These are phyloP conservation scores for Galagoides demidoff DNA, from an alignment of 2,797 vertebrate genomes.

Conservation along the genomic window DNA sequence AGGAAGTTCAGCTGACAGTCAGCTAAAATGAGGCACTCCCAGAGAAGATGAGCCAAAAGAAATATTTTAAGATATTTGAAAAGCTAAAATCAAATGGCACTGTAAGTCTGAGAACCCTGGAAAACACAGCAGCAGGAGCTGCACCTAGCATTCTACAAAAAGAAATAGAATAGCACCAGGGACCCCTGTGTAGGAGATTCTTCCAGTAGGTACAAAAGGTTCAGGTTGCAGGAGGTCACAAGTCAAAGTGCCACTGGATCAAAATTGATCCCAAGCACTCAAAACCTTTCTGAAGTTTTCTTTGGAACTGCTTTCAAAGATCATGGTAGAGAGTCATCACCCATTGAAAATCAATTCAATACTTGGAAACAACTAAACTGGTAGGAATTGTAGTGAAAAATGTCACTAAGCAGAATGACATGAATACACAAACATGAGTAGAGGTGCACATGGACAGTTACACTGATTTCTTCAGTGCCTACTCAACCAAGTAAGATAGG, in stretches of 20 bases:
- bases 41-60: background rate
- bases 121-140: background rate
- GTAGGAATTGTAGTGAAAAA: background rate
- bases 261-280: background rate
- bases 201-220: background rate
- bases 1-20: background rate
- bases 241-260: background rate
- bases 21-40: background rate
- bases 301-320: slow-evolving; percentile 49
- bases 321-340: background rate
- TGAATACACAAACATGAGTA: background rate
- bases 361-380: background rate
- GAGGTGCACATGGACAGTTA: background rate
- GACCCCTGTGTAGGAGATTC: background rate
- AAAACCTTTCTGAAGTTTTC: background rate
- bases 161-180: background rate
- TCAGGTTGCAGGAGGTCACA: background rate
- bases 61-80: slow-evolving; percentile 24
- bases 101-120: background rate
- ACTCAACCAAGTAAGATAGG: background rate
- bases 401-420: background rate
- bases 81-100: background rate
- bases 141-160: background rate
- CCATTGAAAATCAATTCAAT: background rate
- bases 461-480: background rate